Evolutionary conservation across 2,113 vertebrate species (phyloP).

Genomic region (Cyphomyrus discorhynchus): DNA sequence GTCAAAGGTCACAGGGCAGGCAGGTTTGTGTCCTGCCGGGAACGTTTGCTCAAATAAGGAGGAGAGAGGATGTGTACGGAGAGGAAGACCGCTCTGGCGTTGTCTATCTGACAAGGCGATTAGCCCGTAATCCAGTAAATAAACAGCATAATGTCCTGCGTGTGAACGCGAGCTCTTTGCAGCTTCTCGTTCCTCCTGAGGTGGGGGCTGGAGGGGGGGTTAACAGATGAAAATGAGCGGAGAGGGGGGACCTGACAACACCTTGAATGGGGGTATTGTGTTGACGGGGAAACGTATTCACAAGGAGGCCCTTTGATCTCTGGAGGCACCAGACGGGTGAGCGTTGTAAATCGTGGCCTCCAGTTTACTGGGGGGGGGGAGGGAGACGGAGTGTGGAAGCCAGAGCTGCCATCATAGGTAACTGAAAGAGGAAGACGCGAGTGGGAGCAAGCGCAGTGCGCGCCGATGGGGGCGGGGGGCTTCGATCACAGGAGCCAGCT

Average conservation of each 20-base stretch:
- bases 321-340: conserved; percentile 19
- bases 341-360: conserved; percentile 22
- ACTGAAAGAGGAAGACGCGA: no score
- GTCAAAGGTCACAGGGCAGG: background rate
- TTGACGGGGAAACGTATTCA: conserved; percentile 28
- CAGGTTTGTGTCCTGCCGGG: background rate
- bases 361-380: background rate
- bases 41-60: background rate
- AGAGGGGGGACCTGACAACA: conserved; percentile 35
- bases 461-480: background rate
- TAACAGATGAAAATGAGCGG: conserved; percentile 32
- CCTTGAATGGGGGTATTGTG: conserved; percentile 44
- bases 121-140: background rate
- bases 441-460: background rate
- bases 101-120: background rate
- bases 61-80: background rate
- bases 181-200: background rate
- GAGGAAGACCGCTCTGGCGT: background rate
- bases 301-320: conserved; percentile 39
- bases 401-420: background rate
- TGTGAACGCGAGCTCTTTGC: background rate
- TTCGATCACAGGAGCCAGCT: background rate
- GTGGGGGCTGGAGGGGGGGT: background rate
- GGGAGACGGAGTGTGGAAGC: background rate
- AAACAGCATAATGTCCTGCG: background rate